Evolutionary conservation across 2,888 invertebrate genomes (phyloP), one percentile per base, ranked within the genome.

Genomic region (Alentia gelatinosa): DNA sequence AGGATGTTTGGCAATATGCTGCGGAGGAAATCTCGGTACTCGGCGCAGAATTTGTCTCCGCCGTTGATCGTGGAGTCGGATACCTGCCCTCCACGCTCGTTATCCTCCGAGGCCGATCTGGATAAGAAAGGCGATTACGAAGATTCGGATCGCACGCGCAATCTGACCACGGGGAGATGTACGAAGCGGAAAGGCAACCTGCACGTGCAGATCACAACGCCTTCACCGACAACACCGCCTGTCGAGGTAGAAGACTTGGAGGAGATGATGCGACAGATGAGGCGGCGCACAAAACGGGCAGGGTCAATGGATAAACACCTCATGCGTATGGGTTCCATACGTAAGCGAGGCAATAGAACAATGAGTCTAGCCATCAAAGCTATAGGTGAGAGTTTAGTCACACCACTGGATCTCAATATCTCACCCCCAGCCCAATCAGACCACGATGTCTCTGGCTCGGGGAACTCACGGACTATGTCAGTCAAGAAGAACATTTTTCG

Each of bases 1-100:
- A 96, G 97, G 91, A 95, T 97, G 91, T 96, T 97, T 91, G 97
- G 97, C 83, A 96, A 97, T 91, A 96, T 96, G 96, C 96, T 97
- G 56, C 96, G 96, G 15, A 95, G 97, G 91, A 95, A 96, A 96
- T 94, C 96, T 95, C 88, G 56, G 47, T 83, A 42, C 95, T 96
- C 96, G 93, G 95, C 92, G 95, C 96, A 74, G 94, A 92, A 30
- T 90, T 91, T 47, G 79, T 96, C 96, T 42, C 96, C 96, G 89
- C 83, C 93, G 19, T 83, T 56, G 30, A 47, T 91, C 33, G 39
- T 90, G 9, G 91, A 89, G 23, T 74, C 89, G 4, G 91, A 92
- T 23, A 39, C 79, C 9, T 92, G 91, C 50, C 92, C 92, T 5
- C 91, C 92, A 1, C 89, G 91, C 4, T 74, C 56, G 33, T 56